These are phyloP conservation scores for Zophobas morio DNA, from an alignment of 1,140 invertebrate genomes.

Conservation along the genomic window DNA sequence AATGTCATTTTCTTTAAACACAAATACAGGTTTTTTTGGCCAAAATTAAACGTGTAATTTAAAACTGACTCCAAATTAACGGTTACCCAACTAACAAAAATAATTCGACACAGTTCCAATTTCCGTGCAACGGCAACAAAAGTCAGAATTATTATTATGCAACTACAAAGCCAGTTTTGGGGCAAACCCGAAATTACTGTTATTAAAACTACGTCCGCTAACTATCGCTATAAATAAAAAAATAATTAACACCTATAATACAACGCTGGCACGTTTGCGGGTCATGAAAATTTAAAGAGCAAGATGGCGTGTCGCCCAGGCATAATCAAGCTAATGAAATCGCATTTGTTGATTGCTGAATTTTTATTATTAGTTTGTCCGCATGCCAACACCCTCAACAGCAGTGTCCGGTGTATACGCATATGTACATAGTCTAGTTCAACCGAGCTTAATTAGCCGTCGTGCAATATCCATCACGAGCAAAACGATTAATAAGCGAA, in stretches of 20 bases:
- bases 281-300: slow-evolving; percentile 39
- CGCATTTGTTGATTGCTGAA: slow-evolving; percentile 37
- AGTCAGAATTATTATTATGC: no score
- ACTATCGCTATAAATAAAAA: slow-evolving; percentile 20
- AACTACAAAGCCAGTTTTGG: no score
- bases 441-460: slow-evolving; percentile 5
- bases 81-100: no score
- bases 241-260: slow-evolving; percentile 31
- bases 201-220: slow-evolving; percentile 2
- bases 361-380: slow-evolving; percentile 31
- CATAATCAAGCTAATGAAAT: slow-evolving; percentile 41
- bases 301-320: slow-evolving; percentile 17
- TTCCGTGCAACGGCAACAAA: no score
- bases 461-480: slow-evolving; percentile 11
- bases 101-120: no score
- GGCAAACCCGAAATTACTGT: slow-evolving; percentile 5
- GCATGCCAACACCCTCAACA: neutral
- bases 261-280: slow-evolving; percentile 9
- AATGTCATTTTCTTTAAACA: no score
- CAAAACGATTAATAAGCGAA: slow-evolving; percentile 12
- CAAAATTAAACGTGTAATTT: no score
- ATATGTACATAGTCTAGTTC: no score
- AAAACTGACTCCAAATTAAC: no score
- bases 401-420: no score
- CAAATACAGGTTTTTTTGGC: no score